A percentile compares a stretch with the other conserved stretches of the same genome.
Conservation (phyloP, 1,140 invertebrate genomes). For the Ceratitis capitata region DNA sequence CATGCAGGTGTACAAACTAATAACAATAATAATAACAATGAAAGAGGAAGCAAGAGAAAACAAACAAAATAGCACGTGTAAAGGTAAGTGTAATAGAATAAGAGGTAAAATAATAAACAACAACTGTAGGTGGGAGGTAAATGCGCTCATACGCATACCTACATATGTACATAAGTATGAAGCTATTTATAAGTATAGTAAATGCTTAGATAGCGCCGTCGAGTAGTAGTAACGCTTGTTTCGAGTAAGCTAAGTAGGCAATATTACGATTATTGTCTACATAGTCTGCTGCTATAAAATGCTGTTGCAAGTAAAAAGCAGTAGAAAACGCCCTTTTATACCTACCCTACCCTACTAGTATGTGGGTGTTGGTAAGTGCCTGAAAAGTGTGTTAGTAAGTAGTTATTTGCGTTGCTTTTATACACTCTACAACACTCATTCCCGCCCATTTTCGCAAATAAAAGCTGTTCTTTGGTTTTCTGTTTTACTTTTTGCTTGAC, state of each 20-base stretch:
- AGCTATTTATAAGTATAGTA: too few relatives aligned
- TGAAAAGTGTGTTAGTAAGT: neutral
- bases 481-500: too few relatives aligned
- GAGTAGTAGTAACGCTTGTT: neutral
- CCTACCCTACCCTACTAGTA: neutral
- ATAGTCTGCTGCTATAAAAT: neutral
- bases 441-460: neutral
- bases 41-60: neutral
- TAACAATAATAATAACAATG: constrained; percentile 31
- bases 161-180: neutral
- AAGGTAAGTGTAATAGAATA: neutral
- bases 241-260: neutral
- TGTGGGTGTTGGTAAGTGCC: neutral
- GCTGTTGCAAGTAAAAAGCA: neutral
- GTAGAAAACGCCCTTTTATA: neutral
- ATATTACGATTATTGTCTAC: neutral
- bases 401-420: neutral
- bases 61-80: neutral
- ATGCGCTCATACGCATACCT: neutral
- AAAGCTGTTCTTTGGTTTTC: neutral
- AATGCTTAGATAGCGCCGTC: neutral
- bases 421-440: neutral
- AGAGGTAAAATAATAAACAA: neutral
- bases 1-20: neutral
- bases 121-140: neutral